Base-by-base conservation (phyloP, 1,140 invertebrate genomes). In the Lepidostoma basale region DNA sequence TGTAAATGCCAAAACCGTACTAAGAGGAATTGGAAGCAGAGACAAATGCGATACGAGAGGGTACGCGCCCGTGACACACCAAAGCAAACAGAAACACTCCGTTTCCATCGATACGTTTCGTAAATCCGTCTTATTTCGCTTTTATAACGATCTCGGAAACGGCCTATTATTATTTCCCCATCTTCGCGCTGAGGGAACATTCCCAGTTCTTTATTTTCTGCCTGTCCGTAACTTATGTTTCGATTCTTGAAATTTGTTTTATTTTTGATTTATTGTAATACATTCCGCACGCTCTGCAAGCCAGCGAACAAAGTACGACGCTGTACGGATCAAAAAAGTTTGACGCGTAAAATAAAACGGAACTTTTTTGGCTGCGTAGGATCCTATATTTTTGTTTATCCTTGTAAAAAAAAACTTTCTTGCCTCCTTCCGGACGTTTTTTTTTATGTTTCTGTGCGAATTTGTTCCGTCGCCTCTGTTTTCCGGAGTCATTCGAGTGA, bases 191-290 rank as follows among this genome's bases (percentile, higher is more conserved):
- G 1, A 20, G 1, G 44, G 44, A 47, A 12, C n/a, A n/a, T n/a
- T n/a, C n/a, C n/a, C n/a, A n/a, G n/a, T n/a, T n/a, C n/a, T 20
- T 3, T 20, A 1, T 0, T 47, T 20, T 47, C 44, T 2, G 0
- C 49, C 16, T 18, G 25, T 54, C 25, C 25, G 4, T 1, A 54
- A 54, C 49, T n/a, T 54, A 28, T 54, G 26, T 54, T 54, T 54
- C 25, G 14, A 30, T 30, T 30, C 25, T 3, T 6, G 26, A 30
- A 54, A 54, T 8, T 12, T 28, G 20, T 47, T 47, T 47, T 23
- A 47, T 23, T 47, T 10, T n/a, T 28, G 49, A 54, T 54, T 52
- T 54, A 47, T 47, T 47, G 44, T 47, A 47, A 47, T 36, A 36
- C 33, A 5, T 36, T 36, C 9, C 5, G 5, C 5, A 9, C 33